These are phyloP conservation scores for Phrynosoma platyrhinos DNA, from an alignment of 2,113 vertebrate genomes.

Conservation along the genomic window DNA sequence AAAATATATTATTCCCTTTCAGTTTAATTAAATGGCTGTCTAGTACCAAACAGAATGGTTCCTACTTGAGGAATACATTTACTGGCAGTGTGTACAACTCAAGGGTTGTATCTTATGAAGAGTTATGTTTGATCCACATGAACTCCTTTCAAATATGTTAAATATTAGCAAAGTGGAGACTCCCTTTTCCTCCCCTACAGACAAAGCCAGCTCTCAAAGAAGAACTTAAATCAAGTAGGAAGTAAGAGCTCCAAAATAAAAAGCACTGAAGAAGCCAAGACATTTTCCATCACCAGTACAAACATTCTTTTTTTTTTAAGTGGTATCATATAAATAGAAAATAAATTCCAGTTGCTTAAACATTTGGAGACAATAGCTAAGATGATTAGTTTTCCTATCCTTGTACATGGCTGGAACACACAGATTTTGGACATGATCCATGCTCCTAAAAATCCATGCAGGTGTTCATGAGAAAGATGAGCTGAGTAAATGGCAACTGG, in stretches of 20 bases:
- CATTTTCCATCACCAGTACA: background rate
- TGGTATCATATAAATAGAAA: background rate
- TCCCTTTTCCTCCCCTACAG: background rate
- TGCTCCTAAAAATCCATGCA: background rate
- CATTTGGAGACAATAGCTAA: background rate
- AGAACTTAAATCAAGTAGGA: slow-evolving; percentile 7
- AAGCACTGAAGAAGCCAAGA: background rate
- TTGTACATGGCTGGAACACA: background rate
- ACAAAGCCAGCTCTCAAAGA: background rate
- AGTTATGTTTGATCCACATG: slow-evolving; percentile 36
- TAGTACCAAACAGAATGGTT: slow-evolving; percentile 26
- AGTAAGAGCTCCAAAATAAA: background rate
- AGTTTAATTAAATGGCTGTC: slow-evolving; percentile 52
- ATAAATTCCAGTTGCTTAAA: too few relatives aligned
- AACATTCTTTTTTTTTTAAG: background rate
- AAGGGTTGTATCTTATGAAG: slow-evolving; percentile 39
- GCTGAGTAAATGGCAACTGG: too few relatives aligned
- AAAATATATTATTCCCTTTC: slow-evolving; percentile 44
- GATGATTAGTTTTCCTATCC: background rate
- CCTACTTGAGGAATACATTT: slow-evolving; percentile 22
- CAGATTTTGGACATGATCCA: background rate
- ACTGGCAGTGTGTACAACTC: slow-evolving; percentile 29
- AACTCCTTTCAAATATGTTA: slow-evolving; percentile 1
- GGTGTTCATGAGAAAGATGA: background rate
- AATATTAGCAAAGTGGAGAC: slow-evolving; percentile 6